Base-by-base conservation (phyloP, 2,888 invertebrate genomes). In the Diploptera punctata region DNA sequence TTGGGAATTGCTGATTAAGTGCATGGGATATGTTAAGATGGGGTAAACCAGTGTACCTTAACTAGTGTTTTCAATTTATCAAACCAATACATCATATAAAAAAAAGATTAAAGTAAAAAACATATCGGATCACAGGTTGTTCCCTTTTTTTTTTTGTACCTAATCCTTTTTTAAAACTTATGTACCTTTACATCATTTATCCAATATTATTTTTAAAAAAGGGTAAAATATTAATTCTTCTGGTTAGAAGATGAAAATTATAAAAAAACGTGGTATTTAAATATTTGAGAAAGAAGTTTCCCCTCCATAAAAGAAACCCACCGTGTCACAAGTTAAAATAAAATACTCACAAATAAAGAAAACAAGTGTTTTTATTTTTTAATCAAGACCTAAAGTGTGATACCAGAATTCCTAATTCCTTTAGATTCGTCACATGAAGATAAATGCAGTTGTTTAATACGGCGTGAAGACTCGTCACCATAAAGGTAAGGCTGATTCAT, bases 301-400 rank as follows among this genome's bases (percentile, higher is more conserved):
- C 57, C 24, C n/a, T n/a, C n/a, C n/a, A n/a, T n/a, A n/a, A n/a
- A n/a, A n/a, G n/a, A 31, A 71, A 29, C 61, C 74, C 74, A 74
- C 67, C 74, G 69, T 69, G 69, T 74, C 69, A 68, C 71, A 38
- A 62, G 62, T 62, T 71, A 69, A 68, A 74, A 74, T 68, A 74
- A 74, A 73, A 73, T 73, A 70, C 69, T 44, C 68, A 73, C 69
- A 67, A 73, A 73, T 57, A 57, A 29, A 57, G 3, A 24, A n/a
- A 57, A 57, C 21, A 47, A 47, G 3, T 47, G 13, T 26, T 19
- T 29, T 60, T 16, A 10, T n/a, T 33, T 33, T 7, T 33, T 33
- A 10, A 33, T 33, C 33, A 33, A n/a, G n/a, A n/a, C n/a, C n/a
- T n/a, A n/a, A n/a, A n/a, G n/a, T n/a, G n/a, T n/a, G n/a, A n/a